These are phyloP conservation scores for Pseudorhombus dupliciocellatus DNA, from an alignment of 2,113 vertebrate genomes.

Conservation along the genomic window DNA sequence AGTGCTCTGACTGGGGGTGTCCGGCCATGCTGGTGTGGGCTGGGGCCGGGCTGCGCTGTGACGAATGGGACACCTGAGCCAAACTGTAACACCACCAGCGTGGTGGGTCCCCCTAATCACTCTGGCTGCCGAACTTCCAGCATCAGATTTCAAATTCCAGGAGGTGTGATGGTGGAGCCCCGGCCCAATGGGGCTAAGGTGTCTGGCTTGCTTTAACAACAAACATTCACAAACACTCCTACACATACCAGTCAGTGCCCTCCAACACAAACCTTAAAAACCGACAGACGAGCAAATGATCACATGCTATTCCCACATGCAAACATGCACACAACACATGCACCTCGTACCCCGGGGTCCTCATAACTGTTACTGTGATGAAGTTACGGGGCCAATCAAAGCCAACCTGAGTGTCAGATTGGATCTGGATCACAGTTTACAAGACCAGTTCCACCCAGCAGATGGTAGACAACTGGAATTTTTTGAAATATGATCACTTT, in stretches of 20 bases:
- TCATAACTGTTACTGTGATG: conserved; percentile 31
- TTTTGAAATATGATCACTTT: conserved; percentile 63
- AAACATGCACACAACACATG: conserved; percentile 17
- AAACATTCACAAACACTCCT: conserved; percentile 61
- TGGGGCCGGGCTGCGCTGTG: conserved; percentile 57
- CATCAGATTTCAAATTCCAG: conserved; percentile 73
- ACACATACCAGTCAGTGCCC: conserved; percentile 39
- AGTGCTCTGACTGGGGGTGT: conserved; percentile 31
- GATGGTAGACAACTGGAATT: conserved; percentile 56
- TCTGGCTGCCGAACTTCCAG: conserved; percentile 67
- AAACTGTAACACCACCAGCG: conserved; percentile 76
- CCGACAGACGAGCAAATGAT: conserved; percentile 45
- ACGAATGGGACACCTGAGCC: conserved; percentile 81
- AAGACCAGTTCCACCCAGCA: conserved; percentile 45
- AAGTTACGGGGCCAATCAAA: conserved; percentile 24
- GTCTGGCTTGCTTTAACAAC: conserved; percentile 70
- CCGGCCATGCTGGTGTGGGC: conserved; percentile 24
- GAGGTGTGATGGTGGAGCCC: conserved; percentile 49
- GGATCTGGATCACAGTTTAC: conserved; percentile 54
- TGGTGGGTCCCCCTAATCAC: conserved; percentile 73
- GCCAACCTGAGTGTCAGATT: conserved; percentile 31
- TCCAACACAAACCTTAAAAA: conserved; percentile 39
- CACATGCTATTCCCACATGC: conserved; percentile 20
- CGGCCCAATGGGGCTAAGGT: conserved; percentile 54
- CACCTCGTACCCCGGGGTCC: background rate